Conservation (phyloP, 2,797 vertebrate species). For the Erithacus rubecula region DNA sequence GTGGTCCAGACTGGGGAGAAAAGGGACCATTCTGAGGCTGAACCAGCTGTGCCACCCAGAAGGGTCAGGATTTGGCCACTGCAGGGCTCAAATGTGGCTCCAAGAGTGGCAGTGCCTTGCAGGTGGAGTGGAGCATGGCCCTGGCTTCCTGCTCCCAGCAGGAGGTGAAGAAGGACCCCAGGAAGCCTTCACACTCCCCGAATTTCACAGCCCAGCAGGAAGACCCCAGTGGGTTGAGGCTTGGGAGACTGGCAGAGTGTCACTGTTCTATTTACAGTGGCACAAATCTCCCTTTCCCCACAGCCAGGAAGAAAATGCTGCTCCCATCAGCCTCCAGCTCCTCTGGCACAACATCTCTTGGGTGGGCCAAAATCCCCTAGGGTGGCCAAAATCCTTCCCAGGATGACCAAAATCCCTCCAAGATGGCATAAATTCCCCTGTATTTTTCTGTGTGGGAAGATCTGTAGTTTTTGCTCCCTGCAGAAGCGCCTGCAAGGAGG, state of each 20-base stretch:
- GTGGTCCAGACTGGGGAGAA: neutral
- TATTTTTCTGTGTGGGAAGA: neutral
- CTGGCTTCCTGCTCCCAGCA: neutral
- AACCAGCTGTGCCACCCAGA: neutral
- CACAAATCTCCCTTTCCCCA: neutral
- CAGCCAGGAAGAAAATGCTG: neutral
- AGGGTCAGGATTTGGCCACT: neutral
- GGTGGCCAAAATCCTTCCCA: neutral
- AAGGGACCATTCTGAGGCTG: neutral
- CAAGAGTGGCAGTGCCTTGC: rapidly evolving
- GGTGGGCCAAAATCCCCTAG: neutral
- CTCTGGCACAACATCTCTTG: neutral
- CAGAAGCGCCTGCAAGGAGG: neutral
- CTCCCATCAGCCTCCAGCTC: neutral
- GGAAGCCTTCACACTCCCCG: neutral
- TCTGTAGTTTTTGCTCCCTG: neutral
- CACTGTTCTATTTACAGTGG: neutral
- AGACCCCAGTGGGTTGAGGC: rapidly evolving
- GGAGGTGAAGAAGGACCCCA: rapidly evolving
- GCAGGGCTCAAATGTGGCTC: rapidly evolving
- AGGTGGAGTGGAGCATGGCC: neutral
- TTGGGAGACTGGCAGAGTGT: rapidly evolving
- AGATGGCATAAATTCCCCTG: neutral
- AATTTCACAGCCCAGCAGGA: neutral
- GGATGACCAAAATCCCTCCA: neutral